Evolutionary conservation across 2,888 invertebrate genomes (phyloP).

Genomic region (Mesorhabditis sp.): DNA sequence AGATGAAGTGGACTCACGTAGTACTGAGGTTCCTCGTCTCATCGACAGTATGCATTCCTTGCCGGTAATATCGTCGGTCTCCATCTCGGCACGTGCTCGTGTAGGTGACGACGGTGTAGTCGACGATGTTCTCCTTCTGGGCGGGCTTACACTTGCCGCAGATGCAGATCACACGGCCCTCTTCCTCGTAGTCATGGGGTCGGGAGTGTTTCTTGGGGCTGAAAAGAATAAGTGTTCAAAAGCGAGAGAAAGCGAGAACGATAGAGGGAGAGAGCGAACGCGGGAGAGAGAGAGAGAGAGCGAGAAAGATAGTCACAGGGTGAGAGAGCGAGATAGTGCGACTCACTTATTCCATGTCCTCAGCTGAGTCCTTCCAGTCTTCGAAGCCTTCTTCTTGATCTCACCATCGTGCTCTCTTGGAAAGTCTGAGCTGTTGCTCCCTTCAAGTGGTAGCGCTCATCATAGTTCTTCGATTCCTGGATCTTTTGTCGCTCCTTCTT

Average conservation of each 20-base stretch:
- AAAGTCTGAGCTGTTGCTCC: not conserved
- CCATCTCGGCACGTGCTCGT: not conserved
- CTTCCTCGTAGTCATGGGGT: not conserved
- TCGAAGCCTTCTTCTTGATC: not conserved
- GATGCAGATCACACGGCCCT: not conserved
- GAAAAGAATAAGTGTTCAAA: not conserved
- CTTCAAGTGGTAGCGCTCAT: not conserved
- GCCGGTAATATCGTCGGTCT: not conserved
- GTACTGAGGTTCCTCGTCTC: too few relatives aligned
- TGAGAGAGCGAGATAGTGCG: too few relatives aligned
- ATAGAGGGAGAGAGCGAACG: too few relatives aligned
- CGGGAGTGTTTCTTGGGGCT: conserved; percentile 6
- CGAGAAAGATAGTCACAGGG: too few relatives aligned
- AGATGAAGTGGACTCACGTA: too few relatives aligned
- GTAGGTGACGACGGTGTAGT: conserved; percentile 1
- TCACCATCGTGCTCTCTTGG: not conserved
- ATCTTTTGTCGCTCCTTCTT: conserved; percentile 3
- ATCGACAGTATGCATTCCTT: too few relatives aligned
- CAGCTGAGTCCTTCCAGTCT: not conserved
- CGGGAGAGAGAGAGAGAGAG: too few relatives aligned
- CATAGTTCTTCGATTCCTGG: conserved; percentile 3
- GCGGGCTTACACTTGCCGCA: not conserved
- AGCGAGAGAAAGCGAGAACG: not conserved
- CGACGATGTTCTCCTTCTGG: not conserved
- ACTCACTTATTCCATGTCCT: conserved; percentile 6